A percentile compares a stretch with the other conserved stretches of the same genome.
These are phyloP conservation scores for Halcyon smyrnensis DNA, from an alignment of 2,797 vertebrate species.

Conservation along the genomic window DNA sequence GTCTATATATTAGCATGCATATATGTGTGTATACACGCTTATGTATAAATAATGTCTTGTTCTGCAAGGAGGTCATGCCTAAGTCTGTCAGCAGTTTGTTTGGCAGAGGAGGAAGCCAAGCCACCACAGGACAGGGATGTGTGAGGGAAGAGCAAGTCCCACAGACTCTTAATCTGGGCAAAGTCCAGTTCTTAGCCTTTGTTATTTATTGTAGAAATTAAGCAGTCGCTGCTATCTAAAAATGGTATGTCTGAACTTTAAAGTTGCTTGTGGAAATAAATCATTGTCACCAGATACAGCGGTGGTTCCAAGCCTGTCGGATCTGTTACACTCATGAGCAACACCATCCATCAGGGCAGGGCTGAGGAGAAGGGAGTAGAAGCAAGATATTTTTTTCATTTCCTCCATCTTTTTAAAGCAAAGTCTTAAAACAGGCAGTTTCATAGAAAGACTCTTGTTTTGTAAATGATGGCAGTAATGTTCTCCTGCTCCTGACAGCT, in stretches of 20 bases:
- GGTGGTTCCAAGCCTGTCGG: not conserved
- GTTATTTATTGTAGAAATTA: constrained; percentile 10
- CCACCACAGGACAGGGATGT: accelerated
- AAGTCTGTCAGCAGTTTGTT: not conserved
- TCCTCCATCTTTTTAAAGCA: not conserved
- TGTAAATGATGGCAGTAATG: not conserved
- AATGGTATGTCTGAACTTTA: not conserved
- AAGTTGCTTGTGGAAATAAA: constrained; percentile 8
- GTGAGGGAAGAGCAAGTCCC: not conserved
- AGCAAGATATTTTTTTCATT: not conserved
- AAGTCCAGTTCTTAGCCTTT: not conserved
- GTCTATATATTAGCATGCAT: accelerated
- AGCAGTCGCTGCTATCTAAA: not conserved
- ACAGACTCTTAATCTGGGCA: not conserved
- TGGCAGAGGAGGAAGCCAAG: not conserved
- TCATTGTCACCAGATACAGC: accelerated
- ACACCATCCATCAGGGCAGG: not conserved
- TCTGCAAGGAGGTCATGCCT: not conserved
- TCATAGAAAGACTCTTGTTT: not conserved
- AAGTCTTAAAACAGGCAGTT: not conserved
- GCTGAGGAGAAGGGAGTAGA: not conserved
- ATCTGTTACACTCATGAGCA: not conserved
- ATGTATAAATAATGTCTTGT: not conserved
- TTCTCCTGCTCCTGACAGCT: not conserved
- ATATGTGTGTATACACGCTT: not conserved